Percentiles rank a stretch among this genome's conserved stretches.
phyloP scores from a whole-genome alignment of 1,140 invertebrate genomes.

The Drosophila suzukii region DNA sequence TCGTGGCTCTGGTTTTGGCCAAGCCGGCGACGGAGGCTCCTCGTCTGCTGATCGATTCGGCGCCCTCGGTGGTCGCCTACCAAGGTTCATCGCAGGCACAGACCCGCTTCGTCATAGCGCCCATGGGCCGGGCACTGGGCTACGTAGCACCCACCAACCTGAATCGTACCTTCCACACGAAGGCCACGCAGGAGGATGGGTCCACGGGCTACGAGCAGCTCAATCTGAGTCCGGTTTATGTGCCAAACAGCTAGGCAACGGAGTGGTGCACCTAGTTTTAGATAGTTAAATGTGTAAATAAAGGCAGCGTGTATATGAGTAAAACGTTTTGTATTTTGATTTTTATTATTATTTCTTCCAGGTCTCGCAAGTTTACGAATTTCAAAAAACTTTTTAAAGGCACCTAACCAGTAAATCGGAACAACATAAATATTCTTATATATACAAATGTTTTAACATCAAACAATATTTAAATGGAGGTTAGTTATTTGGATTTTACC shows the following conservation, averaged over 20 bases:
- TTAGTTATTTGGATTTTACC: too few relatives aligned
- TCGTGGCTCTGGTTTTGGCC: slow-evolving; percentile 27
- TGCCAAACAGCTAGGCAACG: slow-evolving; percentile 54
- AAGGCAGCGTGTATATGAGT: slow-evolving; percentile 18
- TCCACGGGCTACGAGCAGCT: slow-evolving; percentile 54
- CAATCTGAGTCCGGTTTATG: slow-evolving; percentile 71
- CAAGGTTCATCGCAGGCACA: slow-evolving; percentile 76
- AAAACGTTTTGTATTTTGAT: neutral
- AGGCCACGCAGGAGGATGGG: slow-evolving; percentile 30
- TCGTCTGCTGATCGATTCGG: slow-evolving; percentile 68
- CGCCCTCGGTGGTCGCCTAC: slow-evolving; percentile 78
- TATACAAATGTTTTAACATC: too few relatives aligned
- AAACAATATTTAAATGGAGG: too few relatives aligned
- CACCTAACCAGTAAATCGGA: too few relatives aligned
- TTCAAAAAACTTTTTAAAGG: too few relatives aligned
- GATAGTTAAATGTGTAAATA: slow-evolving; percentile 38
- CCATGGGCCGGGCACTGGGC: slow-evolving; percentile 73
- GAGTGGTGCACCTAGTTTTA: neutral
- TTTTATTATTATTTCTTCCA: neutral
- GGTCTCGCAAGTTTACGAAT: too few relatives aligned
- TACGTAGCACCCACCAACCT: slow-evolving; percentile 79
- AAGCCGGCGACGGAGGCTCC: slow-evolving; percentile 36
- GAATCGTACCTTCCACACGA: slow-evolving; percentile 70
- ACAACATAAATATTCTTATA: too few relatives aligned
- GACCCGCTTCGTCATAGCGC: slow-evolving; percentile 75